Percentiles rank a stretch among this genome's conserved stretches.
These are phyloP conservation scores for Oncorhynchus kisutch DNA, from an alignment of 2,113 vertebrate species.

Conservation along the genomic window DNA sequence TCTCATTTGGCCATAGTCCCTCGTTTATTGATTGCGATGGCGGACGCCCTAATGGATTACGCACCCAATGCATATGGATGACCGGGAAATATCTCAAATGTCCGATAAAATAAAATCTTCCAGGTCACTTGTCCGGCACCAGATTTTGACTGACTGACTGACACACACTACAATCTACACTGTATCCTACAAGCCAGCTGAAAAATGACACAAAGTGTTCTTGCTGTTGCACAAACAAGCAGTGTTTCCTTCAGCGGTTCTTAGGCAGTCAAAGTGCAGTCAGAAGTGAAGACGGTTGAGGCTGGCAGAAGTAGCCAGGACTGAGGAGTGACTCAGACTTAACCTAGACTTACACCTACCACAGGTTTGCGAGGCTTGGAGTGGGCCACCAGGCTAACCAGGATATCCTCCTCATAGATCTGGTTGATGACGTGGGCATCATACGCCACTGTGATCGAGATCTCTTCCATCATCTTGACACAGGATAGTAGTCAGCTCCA, in stretches of 20 bases:
- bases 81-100: too few species aligned
- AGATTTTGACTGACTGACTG: too few species aligned
- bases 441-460: slow-evolving; percentile 94
- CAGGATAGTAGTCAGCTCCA: slow-evolving; percentile 10
- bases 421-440: slow-evolving; percentile 93
- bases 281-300: not conserved
- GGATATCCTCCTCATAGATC: slow-evolving; percentile 85
- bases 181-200: not conserved
- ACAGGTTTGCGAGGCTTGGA: slow-evolving; percentile 86
- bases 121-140: too few species aligned
- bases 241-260: not conserved
- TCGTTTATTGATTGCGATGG: too few species aligned
- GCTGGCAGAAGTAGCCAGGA: not conserved
- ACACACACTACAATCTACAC: slow-evolving; percentile 1
- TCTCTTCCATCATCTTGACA: slow-evolving; percentile 95
- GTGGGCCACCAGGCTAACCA: slow-evolving; percentile 85
- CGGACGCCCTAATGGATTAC: too few species aligned
- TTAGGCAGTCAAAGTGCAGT: not conserved
- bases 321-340: not conserved
- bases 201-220: not conserved
- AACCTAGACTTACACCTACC: slow-evolving; percentile 77
- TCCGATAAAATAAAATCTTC: too few species aligned
- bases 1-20: too few species aligned
- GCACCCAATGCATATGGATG: too few species aligned
- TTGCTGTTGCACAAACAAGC: not conserved